phyloP scores from a whole-genome alignment of 2,113 vertebrate species.

The Tretioscincus oriximinensis region DNA sequence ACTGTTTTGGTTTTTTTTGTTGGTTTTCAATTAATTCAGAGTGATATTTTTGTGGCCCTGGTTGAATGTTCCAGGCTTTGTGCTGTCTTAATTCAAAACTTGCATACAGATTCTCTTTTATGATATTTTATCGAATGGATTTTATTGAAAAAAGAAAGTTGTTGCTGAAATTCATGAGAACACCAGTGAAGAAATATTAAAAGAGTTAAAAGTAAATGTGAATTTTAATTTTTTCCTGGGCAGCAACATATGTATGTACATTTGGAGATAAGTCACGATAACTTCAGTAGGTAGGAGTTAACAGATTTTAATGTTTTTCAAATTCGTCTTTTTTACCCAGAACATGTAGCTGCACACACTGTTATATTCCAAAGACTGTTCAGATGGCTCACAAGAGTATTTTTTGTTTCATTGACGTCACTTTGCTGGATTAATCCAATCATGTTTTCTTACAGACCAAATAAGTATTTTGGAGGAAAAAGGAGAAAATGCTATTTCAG shows the following conservation, averaged over 20 bases:
- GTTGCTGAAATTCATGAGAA: too few species aligned
- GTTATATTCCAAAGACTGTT: slow-evolving; percentile 20
- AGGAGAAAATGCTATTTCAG: slow-evolving; percentile 28
- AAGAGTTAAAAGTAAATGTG: too few species aligned
- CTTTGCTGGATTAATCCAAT: slow-evolving; percentile 39
- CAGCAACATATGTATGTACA: neutral
- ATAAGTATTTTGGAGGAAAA: slow-evolving; percentile 27
- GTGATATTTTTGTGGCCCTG: too few species aligned
- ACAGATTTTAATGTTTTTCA: neutral
- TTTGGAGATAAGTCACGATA: neutral
- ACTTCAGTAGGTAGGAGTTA: neutral
- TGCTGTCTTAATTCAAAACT: too few species aligned
- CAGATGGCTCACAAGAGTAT: slow-evolving; percentile 8
- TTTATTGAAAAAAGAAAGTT: too few species aligned
- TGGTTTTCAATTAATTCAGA: too few species aligned
- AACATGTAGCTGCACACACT: neutral
- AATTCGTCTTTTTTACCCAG: neutral
- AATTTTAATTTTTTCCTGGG: neutral
- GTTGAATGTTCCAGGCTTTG: too few species aligned
- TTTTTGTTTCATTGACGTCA: slow-evolving; percentile 20
- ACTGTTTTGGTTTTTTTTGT: too few species aligned
- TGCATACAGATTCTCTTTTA: too few species aligned
- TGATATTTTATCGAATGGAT: too few species aligned
- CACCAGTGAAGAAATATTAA: too few species aligned
- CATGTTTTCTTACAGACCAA: slow-evolving; percentile 36